Base-by-base conservation (phyloP, 2,888 invertebrate genomes). In the Scrobipalpa atriplicella region DNA sequence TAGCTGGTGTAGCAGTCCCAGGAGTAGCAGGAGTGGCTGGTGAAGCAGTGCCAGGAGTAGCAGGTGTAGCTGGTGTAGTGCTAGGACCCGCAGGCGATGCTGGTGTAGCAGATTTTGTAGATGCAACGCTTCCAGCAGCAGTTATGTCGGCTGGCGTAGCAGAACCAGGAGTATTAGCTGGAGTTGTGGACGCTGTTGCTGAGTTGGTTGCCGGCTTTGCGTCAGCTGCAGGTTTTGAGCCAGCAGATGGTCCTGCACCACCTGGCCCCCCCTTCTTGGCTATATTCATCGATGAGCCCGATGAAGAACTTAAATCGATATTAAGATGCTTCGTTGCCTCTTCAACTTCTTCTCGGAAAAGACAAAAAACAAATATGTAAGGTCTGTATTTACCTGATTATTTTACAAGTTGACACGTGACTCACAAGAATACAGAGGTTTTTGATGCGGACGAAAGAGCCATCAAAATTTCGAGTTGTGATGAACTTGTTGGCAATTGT, bases 341-440 rank as follows among this genome's bases (percentile, higher is more conserved):
- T 76, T 83, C 80, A 73, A 90, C 87, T 79, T 90, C 90, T 90
- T 84, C 80, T 79, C 79, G 73, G 51, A 73, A 76, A 72, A 74
- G 72, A 76, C 68, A 56, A 71, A n/a, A 71, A 72, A 71, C 11
- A 66, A 41, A 62, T 72, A 7, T 41, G 13, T 36, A 56, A 19
- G 11, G 18, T 6, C 16, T 39, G 2, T 68, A 71, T 73, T 72
- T 74, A 82, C 76, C 75, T 76, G 69, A 71, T 54, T 19, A 56
- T 10, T 21, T 11, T 19, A 19, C 11, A 10, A 10, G 60, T 39
- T 7, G 60, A 60, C 69, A 66, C 72, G 75, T 7, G 60, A 60
- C 69, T 66, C 72, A 75, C 78, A 78, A 81, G 79, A 78, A 81
- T 80, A 80, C 29, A 3, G 11, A 36, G 29, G 36, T 2, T 56